Conservation (phyloP, 2,797 vertebrate genomes). For the Lepilemur ruficaudatus region DNA sequence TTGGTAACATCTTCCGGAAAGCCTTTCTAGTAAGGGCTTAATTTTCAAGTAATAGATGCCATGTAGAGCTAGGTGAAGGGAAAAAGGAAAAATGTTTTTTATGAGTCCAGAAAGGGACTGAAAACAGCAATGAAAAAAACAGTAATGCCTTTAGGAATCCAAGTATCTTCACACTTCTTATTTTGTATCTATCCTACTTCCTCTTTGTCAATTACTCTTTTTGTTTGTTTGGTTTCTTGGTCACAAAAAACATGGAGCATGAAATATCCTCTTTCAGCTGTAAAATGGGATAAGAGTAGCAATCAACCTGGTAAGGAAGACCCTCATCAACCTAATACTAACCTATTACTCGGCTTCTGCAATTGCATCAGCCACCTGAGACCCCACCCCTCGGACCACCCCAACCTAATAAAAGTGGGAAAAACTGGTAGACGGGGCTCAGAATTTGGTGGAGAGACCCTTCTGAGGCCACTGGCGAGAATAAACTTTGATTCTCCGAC, state of each 20-base stretch:
- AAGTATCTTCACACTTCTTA: background rate
- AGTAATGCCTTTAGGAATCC: background rate
- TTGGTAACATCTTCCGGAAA: background rate
- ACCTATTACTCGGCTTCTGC: no score
- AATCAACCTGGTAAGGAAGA: background rate
- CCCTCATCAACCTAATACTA: no score
- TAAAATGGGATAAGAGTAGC: background rate
- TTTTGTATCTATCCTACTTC: background rate
- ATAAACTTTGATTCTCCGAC: no score
- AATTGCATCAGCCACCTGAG: no score
- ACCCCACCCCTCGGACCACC: no score
- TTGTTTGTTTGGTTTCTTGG: background rate
- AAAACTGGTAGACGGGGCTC: no score
- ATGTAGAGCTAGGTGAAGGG: background rate
- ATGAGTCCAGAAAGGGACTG: background rate
- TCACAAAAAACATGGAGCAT: background rate
- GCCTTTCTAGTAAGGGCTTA: background rate
- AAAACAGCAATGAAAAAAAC: background rate
- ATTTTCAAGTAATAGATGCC: background rate
- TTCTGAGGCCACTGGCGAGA: no score
- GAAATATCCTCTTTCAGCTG: background rate
- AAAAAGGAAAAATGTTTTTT: background rate
- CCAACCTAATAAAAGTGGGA: no score
- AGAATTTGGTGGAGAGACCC: no score
- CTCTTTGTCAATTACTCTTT: background rate